Conservation (phyloP, 2,113 vertebrate species). For the Thoracochromis brauschi region DNA sequence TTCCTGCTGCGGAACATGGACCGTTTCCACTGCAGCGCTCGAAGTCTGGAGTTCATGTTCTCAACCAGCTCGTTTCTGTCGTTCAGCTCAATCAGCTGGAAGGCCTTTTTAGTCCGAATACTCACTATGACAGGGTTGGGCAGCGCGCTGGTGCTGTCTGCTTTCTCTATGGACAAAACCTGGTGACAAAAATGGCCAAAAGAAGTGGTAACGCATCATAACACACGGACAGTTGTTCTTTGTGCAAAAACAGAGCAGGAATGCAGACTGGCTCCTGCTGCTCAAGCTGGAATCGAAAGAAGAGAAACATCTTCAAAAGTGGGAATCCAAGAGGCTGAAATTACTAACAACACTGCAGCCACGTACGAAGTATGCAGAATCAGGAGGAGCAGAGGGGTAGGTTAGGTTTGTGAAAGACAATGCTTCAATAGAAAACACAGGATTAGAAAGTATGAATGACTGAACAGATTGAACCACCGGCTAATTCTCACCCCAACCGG, state of each 20-base stretch:
- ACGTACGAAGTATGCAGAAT: not conserved
- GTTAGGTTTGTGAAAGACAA: not conserved
- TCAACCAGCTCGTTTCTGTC: conserved; percentile 82
- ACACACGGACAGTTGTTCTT: not conserved
- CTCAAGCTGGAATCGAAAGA: not conserved
- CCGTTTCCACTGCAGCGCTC: conserved; percentile 66
- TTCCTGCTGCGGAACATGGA: conserved; percentile 47
- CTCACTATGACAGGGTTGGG: conserved; percentile 90
- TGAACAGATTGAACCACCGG: not conserved
- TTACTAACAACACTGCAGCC: not conserved
- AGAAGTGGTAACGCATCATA: not conserved
- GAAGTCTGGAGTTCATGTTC: conserved; percentile 70
- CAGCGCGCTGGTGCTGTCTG: conserved; percentile 85
- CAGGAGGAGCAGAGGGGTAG: not conserved
- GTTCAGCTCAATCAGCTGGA: conserved; percentile 91
- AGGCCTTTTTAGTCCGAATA: conserved; percentile 83
- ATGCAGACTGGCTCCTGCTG: not conserved
- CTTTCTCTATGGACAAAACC: conserved; percentile 91
- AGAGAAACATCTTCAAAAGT: not conserved
- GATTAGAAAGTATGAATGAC: not conserved
- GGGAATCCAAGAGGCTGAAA: not conserved
- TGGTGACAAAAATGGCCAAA: conserved; percentile 30
- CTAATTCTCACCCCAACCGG: too few relatives aligned
- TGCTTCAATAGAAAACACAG: not conserved
- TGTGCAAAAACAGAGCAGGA: not conserved